These are phyloP conservation scores for Gopherus flavomarginatus DNA, from an alignment of 2,113 vertebrate species.

Conservation along the genomic window DNA sequence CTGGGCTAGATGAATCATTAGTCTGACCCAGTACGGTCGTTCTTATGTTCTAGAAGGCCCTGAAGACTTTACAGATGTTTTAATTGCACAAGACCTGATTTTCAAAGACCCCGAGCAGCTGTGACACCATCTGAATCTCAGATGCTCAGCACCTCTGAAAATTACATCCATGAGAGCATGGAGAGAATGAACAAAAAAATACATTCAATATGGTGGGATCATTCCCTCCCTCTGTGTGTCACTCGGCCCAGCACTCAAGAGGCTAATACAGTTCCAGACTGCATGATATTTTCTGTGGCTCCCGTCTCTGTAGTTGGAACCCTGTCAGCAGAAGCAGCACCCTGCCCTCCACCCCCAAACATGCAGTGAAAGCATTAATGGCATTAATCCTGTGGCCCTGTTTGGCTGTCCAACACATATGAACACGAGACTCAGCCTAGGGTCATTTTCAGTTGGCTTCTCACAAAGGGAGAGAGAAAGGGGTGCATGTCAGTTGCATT, in stretches of 20 bases:
- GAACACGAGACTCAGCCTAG: neutral
- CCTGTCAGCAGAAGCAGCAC: neutral
- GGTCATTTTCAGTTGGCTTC: neutral
- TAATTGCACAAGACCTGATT: neutral
- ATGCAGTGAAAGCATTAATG: neutral
- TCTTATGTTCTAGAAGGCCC: neutral
- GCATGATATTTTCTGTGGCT: neutral
- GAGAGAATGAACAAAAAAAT: neutral
- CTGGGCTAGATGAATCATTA: neutral
- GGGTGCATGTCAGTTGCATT: neutral
- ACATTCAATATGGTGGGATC: neutral
- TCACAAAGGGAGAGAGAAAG: neutral
- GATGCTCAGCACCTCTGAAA: neutral
- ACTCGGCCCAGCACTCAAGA: neutral
- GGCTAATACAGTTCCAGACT: neutral
- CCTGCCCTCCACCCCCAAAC: neutral
- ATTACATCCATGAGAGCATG: neutral
- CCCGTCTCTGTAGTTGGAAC: neutral
- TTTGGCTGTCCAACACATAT: neutral
- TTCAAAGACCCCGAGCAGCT: neutral
- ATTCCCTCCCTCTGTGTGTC: neutral
- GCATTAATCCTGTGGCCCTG: neutral
- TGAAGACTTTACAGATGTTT: neutral
- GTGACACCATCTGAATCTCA: neutral
- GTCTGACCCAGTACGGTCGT: neutral